Base-by-base conservation (phyloP, 1,140 invertebrate species). In the Pseudomyrmex gracilis region DNA sequence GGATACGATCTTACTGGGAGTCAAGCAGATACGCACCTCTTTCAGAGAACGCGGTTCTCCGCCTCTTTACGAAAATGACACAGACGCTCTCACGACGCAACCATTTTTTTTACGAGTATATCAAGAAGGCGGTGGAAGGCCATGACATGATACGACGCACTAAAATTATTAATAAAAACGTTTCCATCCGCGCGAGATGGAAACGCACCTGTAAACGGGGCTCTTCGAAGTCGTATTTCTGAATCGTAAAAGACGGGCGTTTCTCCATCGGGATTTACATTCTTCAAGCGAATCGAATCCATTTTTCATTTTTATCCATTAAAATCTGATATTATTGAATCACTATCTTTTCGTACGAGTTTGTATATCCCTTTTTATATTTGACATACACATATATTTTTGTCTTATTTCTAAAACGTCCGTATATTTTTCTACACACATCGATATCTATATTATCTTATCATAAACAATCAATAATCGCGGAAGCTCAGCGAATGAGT, bases 121-220 rank as follows among this genome's bases (percentile, higher is more conserved):
- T 61, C 17, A 58, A 71, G 49, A 13, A 53, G 34, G 9, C 17
- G 57, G n/a, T 43, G 3, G 9, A 20, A 43, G 45, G 17, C 1
- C 7, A 57, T 13, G 60, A 55, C 17, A 20, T 4, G 49, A 61
- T 60, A 71, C 47, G 45, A n/a, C 57, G 68, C 76, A 88, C 55
- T 93, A 91, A 92, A 92, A 91, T 93, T 90, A 92, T 93, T 92
- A 93, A 93, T 92, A 93, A 92, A 91, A 92, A 92, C 88, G 78
- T 92, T 88, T 82, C 63, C 85, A 60, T 61, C 47, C 58, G 47
- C 73, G 70, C 34, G 34, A 34, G 34, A 34, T 34, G 34, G 34
- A 34, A 34, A 80, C 85, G 86, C 78, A 80, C 85, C 84, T 90
- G 90, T 92, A 92, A 91, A 90, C 67, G 84, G 85, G 73, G 63